phyloP scores from a whole-genome alignment of 30 jellyfish, hydroid and myxozoan genomes.

The Aurelia sp. region DNA sequence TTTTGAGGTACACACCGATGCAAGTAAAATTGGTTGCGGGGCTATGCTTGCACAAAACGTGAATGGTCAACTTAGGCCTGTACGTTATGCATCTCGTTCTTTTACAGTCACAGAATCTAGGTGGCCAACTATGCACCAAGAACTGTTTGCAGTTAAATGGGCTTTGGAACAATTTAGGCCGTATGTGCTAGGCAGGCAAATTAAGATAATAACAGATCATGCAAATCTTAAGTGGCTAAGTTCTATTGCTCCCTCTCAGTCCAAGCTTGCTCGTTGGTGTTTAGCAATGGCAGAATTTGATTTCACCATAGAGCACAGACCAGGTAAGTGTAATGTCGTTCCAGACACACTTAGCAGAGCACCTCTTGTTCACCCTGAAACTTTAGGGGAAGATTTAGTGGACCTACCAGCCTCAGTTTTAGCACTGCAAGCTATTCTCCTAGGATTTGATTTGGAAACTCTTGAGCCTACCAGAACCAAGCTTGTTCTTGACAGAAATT shows the following conservation, averaged over 20 bases:
- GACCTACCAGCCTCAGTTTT: conserved; percentile 6
- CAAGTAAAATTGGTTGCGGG: conserved; percentile 23
- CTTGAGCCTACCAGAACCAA: too few species aligned
- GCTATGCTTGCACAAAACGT: conserved; percentile 38
- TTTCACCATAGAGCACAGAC: conserved; percentile 48
- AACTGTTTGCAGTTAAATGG: conserved; percentile 51
- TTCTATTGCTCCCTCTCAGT: conserved; percentile 34
- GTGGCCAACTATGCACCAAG: conserved; percentile 41
- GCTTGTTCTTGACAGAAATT: too few species aligned
- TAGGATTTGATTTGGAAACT: not conserved
- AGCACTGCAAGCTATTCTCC: not conserved
- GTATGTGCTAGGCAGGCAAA: conserved; percentile 26
- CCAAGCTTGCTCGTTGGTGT: conserved; percentile 48
- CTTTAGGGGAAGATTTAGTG: not conserved
- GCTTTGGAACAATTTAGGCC: conserved; percentile 33
- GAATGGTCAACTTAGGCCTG: conserved; percentile 1
- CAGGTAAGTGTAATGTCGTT: conserved; percentile 43
- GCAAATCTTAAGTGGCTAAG: conserved; percentile 39
- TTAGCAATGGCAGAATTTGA: conserved; percentile 44
- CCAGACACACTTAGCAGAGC: conserved; percentile 55
- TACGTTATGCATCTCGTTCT: conserved; percentile 30
- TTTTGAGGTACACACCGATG: conserved; percentile 34
- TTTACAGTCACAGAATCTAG: conserved; percentile 27
- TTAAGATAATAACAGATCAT: conserved; percentile 29
- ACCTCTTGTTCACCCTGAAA: not conserved